Evolutionary conservation across 2,888 invertebrate genomes (phyloP).

Genomic region (Metopia argyrocephala): DNA sequence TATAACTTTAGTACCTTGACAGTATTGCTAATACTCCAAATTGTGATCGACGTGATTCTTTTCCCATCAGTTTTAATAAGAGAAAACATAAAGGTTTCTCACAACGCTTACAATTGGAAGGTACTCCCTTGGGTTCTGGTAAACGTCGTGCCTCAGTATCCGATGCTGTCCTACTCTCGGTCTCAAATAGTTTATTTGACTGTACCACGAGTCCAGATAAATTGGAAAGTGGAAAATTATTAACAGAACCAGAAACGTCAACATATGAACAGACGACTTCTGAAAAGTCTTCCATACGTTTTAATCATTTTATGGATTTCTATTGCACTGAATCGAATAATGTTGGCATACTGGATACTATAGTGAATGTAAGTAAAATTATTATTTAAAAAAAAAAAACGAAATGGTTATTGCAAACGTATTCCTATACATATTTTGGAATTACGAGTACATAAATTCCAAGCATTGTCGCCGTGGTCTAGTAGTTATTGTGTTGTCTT

Average conservation of each 20-base stretch:
- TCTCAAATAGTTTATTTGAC: slow-evolving; percentile 93
- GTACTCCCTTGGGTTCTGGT: slow-evolving; percentile 76
- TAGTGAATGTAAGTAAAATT: slow-evolving; percentile 88
- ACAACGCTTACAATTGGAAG: slow-evolving; percentile 76
- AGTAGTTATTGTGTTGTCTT: too few species aligned
- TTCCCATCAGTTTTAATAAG: slow-evolving; percentile 80
- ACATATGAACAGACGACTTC: slow-evolving; percentile 72
- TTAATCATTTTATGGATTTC: slow-evolving; percentile 86
- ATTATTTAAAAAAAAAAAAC: too few species aligned
- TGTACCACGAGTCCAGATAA: slow-evolving; percentile 91
- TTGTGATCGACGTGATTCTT: slow-evolving; percentile 81
- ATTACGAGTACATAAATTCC: too few species aligned
- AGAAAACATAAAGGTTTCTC: slow-evolving; percentile 90
- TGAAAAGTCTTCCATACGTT: slow-evolving; percentile 78
- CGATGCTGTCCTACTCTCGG: slow-evolving; percentile 90
- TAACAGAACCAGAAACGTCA: slow-evolving; percentile 71
- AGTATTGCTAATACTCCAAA: slow-evolving; percentile 78
- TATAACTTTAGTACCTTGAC: slow-evolving; percentile 78
- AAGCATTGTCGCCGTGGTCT: too few species aligned
- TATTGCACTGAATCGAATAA: slow-evolving; percentile 98
- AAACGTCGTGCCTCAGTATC: slow-evolving; percentile 92
- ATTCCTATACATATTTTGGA: too few species aligned
- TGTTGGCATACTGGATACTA: slow-evolving; percentile 94
- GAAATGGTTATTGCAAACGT: neutral
- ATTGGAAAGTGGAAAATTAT: slow-evolving; percentile 76